Base-by-base conservation (phyloP, 1,140 invertebrate species). In the Drosophila navojoa region DNA sequence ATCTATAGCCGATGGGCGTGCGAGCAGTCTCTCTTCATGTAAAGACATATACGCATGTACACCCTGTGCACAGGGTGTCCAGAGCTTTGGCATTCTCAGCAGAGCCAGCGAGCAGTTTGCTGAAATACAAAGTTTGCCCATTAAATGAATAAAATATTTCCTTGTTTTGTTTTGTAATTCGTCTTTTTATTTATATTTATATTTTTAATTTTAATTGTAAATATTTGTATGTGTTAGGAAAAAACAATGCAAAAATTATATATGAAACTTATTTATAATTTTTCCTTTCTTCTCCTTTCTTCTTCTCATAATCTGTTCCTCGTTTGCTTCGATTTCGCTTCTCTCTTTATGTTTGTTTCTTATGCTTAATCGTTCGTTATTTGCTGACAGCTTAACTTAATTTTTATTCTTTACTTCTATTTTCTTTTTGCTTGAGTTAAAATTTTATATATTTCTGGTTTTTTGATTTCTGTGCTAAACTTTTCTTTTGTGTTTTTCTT, bases 201-300 rank as follows among this genome's bases (percentile, higher is more conserved):
- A 32, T 67, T 61, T 55, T 61, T 58, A 44, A n/a, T 6, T 45
- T 45, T 45, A 45, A 45, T 45, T 19, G 27, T 52, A 29, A 25
- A 15, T 29, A n/a, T 29, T 57, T 42, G 75, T 81, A 66, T 55
- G 79, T 85, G 74, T 86, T 85, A 85, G 82, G 77, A 81, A 85
- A 85, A 38, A 85, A 85, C 78, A 86, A 85, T 85, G 77, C 74
- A 70, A 85, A 85, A 85, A 16, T 71, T 71, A 32, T 45, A 45
- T 16, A 16, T 45, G 42, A 45, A 45, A 45, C 42, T 16, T 16
- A 15, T 15, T 16, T 16, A 19, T 45, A 29, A 32, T 42, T 15
- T 11, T 42, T 42, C 42, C 19, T 22, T 44, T 44, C 42, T 45
- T 0, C 42, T 45, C 16, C 42, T 16, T 16, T 6, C 16, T 4